Evolutionary conservation across 2,113 vertebrate species (phyloP), one percentile per base, ranked within the genome.

Genomic region (Eudyptes chrysolophus): DNA sequence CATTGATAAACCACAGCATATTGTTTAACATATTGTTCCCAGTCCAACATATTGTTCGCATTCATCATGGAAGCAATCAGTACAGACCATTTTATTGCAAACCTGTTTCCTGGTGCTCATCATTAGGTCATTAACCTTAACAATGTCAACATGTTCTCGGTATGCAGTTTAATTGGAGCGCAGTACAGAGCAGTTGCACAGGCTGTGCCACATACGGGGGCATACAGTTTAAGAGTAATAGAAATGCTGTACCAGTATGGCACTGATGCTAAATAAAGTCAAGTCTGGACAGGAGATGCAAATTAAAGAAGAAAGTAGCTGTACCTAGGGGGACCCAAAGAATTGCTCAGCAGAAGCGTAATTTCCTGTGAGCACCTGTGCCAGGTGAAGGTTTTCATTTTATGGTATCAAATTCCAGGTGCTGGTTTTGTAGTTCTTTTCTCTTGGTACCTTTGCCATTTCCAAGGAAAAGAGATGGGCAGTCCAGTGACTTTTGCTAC

Each of bases 121-220:
- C 95, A 97, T 96, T 95, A 97, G 96, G 96, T 97, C 96, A 96
- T 97, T 97, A 97, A 97, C 97, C 97, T 97, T 97, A 97, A 97
- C 97, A 97, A 97, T 96, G 97, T 97, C 97, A 97, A 90, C 97
- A 96, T 96, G 97, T 88, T 97, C 94, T 93, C 84, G 17, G 95
- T 72, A 60, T 94, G 96, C 89, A 46, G 89, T 89, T 96, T 97
- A 97, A 97, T 97, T 97, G 96, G 84, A 92, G 95, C 42, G 92
- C 89, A 58, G 96, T 3, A 14, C 80, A 46, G 84, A 94, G 95
- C 87, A 26, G 22, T 46, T 52, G 86, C 69, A 38, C 61, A 15
- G 95, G 34, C 88, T 91, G 66, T 83, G 36, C 70, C 81, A 52
- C 66, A 9, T 32, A 42, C 18, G 0, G 72, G 68, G 80, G 25